These are phyloP conservation scores for Paracanthobrama guichenoti DNA, from an alignment of 2,113 vertebrate genomes.

Conservation along the genomic window DNA sequence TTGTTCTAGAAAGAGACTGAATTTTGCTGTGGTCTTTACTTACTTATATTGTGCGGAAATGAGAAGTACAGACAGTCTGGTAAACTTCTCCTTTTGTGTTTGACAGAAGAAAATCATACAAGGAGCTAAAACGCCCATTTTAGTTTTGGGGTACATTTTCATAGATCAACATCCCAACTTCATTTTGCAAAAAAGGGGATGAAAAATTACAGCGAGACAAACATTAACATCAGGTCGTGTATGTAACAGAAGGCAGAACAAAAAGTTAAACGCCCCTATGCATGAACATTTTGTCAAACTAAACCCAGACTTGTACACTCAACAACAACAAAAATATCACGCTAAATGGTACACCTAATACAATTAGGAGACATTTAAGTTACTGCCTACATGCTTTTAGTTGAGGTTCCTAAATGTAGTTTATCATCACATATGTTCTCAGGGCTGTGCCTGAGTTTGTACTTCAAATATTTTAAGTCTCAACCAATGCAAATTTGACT, in stretches of 20 bases:
- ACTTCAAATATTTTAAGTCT: not conserved
- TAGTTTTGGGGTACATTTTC: not conserved
- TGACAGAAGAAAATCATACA: not conserved
- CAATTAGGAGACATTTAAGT: not conserved
- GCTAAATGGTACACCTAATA: not conserved
- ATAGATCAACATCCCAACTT: not conserved
- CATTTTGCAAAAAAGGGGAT: not conserved
- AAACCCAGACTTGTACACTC: not conserved
- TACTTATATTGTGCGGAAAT: not conserved
- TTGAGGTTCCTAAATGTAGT: not conserved
- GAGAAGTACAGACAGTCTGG: not conserved
- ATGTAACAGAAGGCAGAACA: not conserved
- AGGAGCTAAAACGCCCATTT: no score
- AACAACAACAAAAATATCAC: not conserved
- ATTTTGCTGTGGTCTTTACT: no score
- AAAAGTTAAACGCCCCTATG: not conserved
- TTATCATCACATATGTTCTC: not conserved
- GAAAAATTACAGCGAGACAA: not conserved
- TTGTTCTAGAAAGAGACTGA: not conserved
- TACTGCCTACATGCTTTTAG: not conserved
- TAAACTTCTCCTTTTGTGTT: not conserved
- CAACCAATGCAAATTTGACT: not conserved
- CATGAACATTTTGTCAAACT: constrained; percentile 22
- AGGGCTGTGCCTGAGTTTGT: not conserved
- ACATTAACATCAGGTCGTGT: constrained; percentile 4